Evolutionary conservation across 2,888 invertebrate species (phyloP).

Genomic region (Chorisops tibialis): DNA sequence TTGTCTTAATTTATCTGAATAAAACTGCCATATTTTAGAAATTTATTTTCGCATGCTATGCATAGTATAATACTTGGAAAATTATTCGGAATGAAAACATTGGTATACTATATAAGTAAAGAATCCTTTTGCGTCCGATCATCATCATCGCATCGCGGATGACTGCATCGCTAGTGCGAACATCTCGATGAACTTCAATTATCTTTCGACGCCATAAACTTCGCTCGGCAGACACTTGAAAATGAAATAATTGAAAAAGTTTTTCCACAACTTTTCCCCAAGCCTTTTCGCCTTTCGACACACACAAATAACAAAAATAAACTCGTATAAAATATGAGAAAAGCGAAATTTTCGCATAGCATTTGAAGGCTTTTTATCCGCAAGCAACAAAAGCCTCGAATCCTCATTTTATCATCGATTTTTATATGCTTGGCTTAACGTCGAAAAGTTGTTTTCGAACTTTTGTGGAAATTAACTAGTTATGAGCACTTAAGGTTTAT

Average conservation of each 20-base stretch:
- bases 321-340: too few species aligned
- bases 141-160: too few species aligned
- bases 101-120: too few species aligned
- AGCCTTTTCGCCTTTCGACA: neutral
- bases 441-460: slow-evolving; percentile 22
- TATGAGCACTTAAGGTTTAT: slow-evolving; percentile 25
- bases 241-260: slow-evolving; percentile 24
- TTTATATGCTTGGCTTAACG: slow-evolving; percentile 23
- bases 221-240: slow-evolving; percentile 17
- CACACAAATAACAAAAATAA: neutral
- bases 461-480: slow-evolving; percentile 22
- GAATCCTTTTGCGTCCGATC: too few species aligned
- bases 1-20: too few species aligned
- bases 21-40: too few species aligned
- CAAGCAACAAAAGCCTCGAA: too few species aligned
- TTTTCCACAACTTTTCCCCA: slow-evolving; percentile 16
- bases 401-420: slow-evolving; percentile 14
- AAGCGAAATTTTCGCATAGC: too few species aligned
- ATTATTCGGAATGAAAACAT: too few species aligned
- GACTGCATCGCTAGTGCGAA: neutral
- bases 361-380: slow-evolving; percentile 14
- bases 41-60: too few species aligned
- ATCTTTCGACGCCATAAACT: slow-evolving; percentile 22
- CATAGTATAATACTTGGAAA: too few species aligned
- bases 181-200: slow-evolving; percentile 5